These are phyloP conservation scores for Sarotherodon lohbergeri DNA, from an alignment of 2,113 vertebrate species.

Conservation along the genomic window DNA sequence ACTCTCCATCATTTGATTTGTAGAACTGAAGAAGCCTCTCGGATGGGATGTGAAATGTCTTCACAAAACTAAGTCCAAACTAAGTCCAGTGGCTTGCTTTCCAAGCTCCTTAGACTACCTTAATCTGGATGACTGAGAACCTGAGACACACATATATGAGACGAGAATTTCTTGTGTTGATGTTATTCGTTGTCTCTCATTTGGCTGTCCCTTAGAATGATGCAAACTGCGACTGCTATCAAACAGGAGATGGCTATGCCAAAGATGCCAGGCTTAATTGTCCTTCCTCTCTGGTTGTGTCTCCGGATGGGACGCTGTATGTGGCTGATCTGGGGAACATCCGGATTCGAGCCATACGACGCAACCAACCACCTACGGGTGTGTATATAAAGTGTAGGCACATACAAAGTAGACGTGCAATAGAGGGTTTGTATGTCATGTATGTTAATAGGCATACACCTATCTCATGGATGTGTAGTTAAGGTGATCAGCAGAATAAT, in stretches of 20 bases:
- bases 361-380: slow-evolving; percentile 84
- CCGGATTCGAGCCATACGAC: slow-evolving; percentile 87
- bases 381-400: background rate
- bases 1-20: background rate
- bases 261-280: slow-evolving; percentile 92
- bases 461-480: fast-evolving
- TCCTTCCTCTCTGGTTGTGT: slow-evolving; percentile 90
- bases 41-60: background rate
- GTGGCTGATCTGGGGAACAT: slow-evolving; percentile 96
- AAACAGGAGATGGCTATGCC: slow-evolving; percentile 91
- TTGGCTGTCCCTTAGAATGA: slow-evolving; percentile 72
- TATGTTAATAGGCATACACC: background rate
- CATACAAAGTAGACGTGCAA: background rate
- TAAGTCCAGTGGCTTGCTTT: background rate
- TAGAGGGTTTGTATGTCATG: fast-evolving
- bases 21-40: background rate
- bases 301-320: slow-evolving; percentile 90
- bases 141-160: background rate
- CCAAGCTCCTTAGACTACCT: fast-evolving
- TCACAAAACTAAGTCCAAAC: background rate
- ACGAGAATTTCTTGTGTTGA: background rate
- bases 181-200: background rate
- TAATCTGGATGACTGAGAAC: background rate
- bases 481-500: background rate
- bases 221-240: slow-evolving; percentile 97